These are phyloP conservation scores for Thamnophis elegans DNA, from an alignment of 2,797 vertebrate genomes.

Conservation along the genomic window DNA sequence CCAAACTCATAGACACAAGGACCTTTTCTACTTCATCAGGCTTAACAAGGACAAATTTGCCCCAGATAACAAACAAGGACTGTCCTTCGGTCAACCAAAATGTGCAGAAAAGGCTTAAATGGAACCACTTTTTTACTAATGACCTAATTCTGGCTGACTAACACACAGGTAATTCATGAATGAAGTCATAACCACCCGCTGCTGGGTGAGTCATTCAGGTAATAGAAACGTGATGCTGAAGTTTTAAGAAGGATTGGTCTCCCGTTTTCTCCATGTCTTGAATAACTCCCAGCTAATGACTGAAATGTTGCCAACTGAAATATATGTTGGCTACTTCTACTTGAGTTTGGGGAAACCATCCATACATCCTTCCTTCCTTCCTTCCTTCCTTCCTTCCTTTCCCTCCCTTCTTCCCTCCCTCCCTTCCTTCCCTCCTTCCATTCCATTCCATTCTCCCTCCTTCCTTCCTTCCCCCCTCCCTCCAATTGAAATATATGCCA, in stretches of 20 bases:
- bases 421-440: neutral
- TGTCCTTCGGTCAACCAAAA: neutral
- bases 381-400: too few species aligned
- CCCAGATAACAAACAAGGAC: neutral
- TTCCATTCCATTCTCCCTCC: too few species aligned
- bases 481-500: too few species aligned
- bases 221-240: neutral
- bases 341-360: neutral
- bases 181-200: neutral
- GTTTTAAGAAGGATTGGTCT: neutral
- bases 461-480: too few species aligned
- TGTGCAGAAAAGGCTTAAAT: neutral
- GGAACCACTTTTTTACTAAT: neutral
- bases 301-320: constrained; percentile 10
- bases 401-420: too few species aligned
- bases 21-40: neutral
- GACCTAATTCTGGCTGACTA: neutral
- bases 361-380: neutral
- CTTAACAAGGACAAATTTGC: neutral
- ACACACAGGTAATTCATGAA: neutral
- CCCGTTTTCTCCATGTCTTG: neutral
- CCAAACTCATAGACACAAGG: neutral
- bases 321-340: neutral
- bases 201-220: neutral
- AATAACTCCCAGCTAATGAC: neutral